Base-by-base conservation (phyloP, 2,113 vertebrate genomes). In the Mystacornis crossleyi region DNA sequence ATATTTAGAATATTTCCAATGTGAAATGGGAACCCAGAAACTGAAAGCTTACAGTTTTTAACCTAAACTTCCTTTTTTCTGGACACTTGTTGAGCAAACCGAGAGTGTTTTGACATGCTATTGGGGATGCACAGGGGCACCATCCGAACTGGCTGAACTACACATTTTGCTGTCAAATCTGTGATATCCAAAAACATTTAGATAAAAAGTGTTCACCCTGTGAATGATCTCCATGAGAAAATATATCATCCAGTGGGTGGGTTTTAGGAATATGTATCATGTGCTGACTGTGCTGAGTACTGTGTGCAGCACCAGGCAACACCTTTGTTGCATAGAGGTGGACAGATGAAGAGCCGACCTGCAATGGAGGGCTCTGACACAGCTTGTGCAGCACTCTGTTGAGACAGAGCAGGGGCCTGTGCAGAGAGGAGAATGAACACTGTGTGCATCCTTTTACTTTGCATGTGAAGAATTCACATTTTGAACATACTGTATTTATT, bases 1-100 rank as follows among this genome's bases (percentile, higher is more conserved):
- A 77, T 18, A n/a, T 82, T 92, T 92, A 92, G 36, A 94, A 58
- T 88, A 82, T 92, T 94, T 90, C 31, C 62, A 80, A 3, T 61
- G 18, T 69, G 40, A 82, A 92, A 88, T 53, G 18, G 45, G 40
- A 80, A 88, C 26, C 79, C n/a, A 33, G 62, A 90, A 93, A 45
- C 9, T 29, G 33, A 86, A 81, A 82, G 4, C 36, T 93, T 71
- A 87, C 14, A 1, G 1, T 14, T 60, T 93, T 74, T 69, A 65
- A 89, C 31, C 6, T 75, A 21, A 55, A 62, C 3, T 61, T 70
- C 14, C 21, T 18, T 86, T 92, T 93, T 84, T 81, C 34, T 67
- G 42, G 43, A 10, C 6, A n/a, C 40, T 73, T 3, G 0, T 78
- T 95, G 89, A 66, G 14, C 31, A 78, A 77, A 28, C 0, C 0